Conservation (phyloP, 2,113 vertebrate species). For the Sinocyclocheilus rhinocerous region DNA sequence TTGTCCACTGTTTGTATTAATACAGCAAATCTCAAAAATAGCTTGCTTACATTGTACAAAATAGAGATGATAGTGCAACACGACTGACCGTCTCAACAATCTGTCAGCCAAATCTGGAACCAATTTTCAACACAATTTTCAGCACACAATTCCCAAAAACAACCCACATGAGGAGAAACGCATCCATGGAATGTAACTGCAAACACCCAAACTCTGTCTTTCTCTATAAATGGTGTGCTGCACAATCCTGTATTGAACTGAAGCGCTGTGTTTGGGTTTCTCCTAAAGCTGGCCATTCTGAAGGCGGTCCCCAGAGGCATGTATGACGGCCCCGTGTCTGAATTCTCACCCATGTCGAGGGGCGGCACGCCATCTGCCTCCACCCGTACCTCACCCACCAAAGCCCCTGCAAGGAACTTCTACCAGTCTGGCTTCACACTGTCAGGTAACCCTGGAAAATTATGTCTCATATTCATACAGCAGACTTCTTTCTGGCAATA, state of each 20-base stretch:
- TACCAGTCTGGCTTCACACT: conserved; percentile 97
- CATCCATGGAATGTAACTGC: not conserved
- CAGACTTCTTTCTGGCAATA: not conserved
- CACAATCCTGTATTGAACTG: not conserved
- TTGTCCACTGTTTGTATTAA: not conserved
- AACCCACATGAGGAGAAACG: not conserved
- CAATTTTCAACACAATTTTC: not conserved
- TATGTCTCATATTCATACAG: not conserved
- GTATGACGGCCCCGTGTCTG: conserved; percentile 96
- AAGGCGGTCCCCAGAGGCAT: conserved; percentile 93
- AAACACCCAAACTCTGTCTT: not conserved
- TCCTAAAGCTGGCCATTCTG: conserved; percentile 86
- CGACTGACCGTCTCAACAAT: not conserved
- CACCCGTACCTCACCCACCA: conserved; percentile 88
- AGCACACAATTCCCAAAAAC: not conserved
- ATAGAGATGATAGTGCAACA: not conserved
- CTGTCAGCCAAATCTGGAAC: not conserved
- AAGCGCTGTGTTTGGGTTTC: not conserved
- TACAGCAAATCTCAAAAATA: not conserved
- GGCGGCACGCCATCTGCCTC: conserved; percentile 90
- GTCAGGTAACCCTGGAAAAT: conserved; percentile 79
- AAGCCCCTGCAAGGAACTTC: conserved; percentile 89
- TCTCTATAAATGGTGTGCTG: not conserved
- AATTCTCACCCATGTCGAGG: conserved; percentile 89
- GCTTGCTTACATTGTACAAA: not conserved